phyloP scores from a whole-genome alignment of 2,113 vertebrate genomes.

The Tricholaema leucomelas region DNA sequence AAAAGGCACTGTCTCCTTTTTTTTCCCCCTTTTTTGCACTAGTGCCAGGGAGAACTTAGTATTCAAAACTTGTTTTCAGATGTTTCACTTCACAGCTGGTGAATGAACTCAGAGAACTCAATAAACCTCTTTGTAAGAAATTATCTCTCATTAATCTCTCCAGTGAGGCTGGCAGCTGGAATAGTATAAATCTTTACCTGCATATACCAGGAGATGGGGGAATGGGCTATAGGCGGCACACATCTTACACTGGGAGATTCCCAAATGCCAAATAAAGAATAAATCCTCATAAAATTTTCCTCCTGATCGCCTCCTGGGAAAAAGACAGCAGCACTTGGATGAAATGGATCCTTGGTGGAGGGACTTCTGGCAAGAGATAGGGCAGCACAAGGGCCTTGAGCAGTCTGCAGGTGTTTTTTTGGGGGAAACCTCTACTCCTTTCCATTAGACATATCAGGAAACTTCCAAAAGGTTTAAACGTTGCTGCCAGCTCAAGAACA shows the following conservation, averaged over 20 bases:
- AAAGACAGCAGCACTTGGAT: neutral
- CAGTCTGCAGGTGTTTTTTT: neutral
- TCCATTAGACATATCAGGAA: neutral
- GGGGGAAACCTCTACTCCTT: neutral
- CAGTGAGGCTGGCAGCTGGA: slow-evolving; percentile 35
- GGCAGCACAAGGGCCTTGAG: neutral
- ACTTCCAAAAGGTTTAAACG: neutral
- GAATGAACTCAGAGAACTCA: slow-evolving; percentile 42
- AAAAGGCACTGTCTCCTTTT: slow-evolving; percentile 11
- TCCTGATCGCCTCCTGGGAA: neutral
- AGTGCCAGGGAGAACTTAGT: slow-evolving; percentile 29
- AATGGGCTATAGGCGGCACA: neutral
- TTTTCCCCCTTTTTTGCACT: neutral
- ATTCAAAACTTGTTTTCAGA: slow-evolving; percentile 51
- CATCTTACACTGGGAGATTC: neutral
- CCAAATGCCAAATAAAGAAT: neutral
- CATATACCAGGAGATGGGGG: neutral
- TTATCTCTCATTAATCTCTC: slow-evolving; percentile 59
- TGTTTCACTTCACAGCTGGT: slow-evolving; percentile 65
- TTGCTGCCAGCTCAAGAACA: neutral
- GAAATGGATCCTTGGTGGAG: neutral
- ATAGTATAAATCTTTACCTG: slow-evolving; percentile 40
- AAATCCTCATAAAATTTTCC: neutral
- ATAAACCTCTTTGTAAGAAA: slow-evolving; percentile 60
- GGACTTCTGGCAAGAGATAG: neutral